Evolutionary conservation across 1,140 invertebrate genomes (phyloP), one percentile per base, ranked within the genome.

Genomic region (Bradysia coprophila): DNA sequence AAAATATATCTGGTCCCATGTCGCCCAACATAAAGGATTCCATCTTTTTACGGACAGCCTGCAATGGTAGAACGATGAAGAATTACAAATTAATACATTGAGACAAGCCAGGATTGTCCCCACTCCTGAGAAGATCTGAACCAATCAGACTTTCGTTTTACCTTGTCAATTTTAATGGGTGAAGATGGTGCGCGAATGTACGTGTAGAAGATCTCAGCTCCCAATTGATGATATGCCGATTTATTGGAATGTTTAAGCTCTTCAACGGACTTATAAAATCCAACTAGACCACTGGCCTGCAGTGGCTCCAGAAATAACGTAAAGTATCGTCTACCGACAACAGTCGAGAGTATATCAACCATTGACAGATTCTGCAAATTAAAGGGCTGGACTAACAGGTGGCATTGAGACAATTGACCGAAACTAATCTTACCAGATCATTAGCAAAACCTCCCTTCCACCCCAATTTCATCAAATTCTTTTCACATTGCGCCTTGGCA

Each of bases 261-360:
- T 53, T 92, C 85, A 1, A 91, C 84, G n/a, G 81, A 81, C 49
- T 72, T 72, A 76, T 86, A 92, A 55, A 85, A 93, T 1, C 84
- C 76, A 5, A 88, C 72, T 21, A 90, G 60, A 21, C 78, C 81
- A 56, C 86, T 79, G 36, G 77, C 80, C 43, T 79, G 78, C 48
- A 87, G 69, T 44, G 78, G 78, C 58, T 89, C 80, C 24, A 92
- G 59, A 61, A 83, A 90, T 47, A 80, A 72, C 1, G 78, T 77
- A 28, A 91, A 69, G 57, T 81, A 81, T 46, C 76, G 68, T 28
- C 78, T 65, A 1, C 80, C 77, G 15, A 71, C 69, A 1, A 81
- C 69, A 48, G 76, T 81, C 36, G 78, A 76, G 45, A 84, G 59
- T 46, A 82, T 69, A 45, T 71, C 69, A 40, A 72, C 66, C 5